Percentiles rank a stretch among this genome's conserved stretches.
Conservation (phyloP, 1,140 invertebrate species). For the Hetaerina americana region DNA sequence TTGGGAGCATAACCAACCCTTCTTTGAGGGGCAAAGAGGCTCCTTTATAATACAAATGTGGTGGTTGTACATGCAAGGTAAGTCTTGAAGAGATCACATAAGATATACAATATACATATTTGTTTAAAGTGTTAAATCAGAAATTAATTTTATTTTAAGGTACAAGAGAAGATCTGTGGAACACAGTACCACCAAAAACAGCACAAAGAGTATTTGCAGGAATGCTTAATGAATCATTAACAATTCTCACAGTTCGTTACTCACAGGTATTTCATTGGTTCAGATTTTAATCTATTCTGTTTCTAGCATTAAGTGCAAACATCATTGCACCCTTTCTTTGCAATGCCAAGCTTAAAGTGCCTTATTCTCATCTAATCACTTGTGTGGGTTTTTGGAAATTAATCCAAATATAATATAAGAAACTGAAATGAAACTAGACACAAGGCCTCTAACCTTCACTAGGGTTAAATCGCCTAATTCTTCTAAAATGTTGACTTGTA, state of each 20-base stretch:
- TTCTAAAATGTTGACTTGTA: too few species aligned
- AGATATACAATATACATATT: background rate
- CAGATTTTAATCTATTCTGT: too few species aligned
- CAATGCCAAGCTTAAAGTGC: too few species aligned
- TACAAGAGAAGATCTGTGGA: conserved; percentile 60
- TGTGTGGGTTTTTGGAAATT: too few species aligned
- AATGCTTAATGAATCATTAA: conserved; percentile 66
- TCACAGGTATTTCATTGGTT: conserved; percentile 40
- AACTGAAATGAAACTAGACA: too few species aligned
- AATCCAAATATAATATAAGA: too few species aligned
- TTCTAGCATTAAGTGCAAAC: too few species aligned
- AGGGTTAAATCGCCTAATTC: too few species aligned
- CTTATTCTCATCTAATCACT: too few species aligned
- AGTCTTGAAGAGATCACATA: conserved; percentile 4
- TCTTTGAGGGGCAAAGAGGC: conserved; percentile 52
- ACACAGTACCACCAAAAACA: conserved; percentile 65
- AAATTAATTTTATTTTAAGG: conserved; percentile 35
- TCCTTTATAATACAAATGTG: conserved; percentile 70
- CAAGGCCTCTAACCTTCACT: too few species aligned
- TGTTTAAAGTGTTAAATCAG: too few species aligned
- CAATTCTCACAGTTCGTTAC: conserved; percentile 57
- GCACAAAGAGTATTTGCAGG: conserved; percentile 63
- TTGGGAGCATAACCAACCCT: conserved; percentile 45
- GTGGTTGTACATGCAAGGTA: conserved; percentile 73
- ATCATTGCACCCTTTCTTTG: too few species aligned